Evolutionary conservation across 2,797 vertebrate species (phyloP), one percentile per base, ranked within the genome.

Genomic region (Coregonus suidteri): DNA sequence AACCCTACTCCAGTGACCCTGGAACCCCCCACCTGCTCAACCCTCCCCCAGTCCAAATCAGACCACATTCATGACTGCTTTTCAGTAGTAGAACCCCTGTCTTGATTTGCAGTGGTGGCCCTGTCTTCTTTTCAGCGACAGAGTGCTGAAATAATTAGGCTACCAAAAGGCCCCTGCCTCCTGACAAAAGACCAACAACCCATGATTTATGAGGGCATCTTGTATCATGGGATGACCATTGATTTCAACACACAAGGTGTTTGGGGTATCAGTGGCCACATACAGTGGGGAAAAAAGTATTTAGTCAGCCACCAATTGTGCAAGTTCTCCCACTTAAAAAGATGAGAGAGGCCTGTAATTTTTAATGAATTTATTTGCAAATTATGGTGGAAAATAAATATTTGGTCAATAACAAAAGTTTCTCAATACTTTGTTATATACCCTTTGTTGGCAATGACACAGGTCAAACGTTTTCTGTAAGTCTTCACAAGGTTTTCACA

Each of bases 171-270:
- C 89, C 84, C 83, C n/a, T 81, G 83, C 86, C 88, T 90, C 84
- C 84, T 91, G 92, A 93, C 90, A 91, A 91, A 83, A 79, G 75
- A 91, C 88, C 90, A 92, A 91, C 91, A 96, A 95, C 96, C 93
- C 93, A 93, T 96, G 95, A 97, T 96, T 95, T 95, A 96, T 94
- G 93, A 93, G 87, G 80, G 90, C 88, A 90, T 94, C 91, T 82
- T 81, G 86, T 91, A 94, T 92, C 93, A 94, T 89, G 91, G 93
- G 94, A 95, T 95, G 94, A 89, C 83, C 94, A 96, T 95, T 94
- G 96, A 97, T 96, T 95, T 91, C 89, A 90, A 78, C 86, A 87
- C 89, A 87, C 86, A 89, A 75, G 82, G 77, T 6, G 56, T 15
- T 59, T 20, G n/a, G 6, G 56, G 56, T 59, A 59, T 59, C n/a